Evolutionary conservation across 2,888 invertebrate species (phyloP).

Genomic region (Dasysyrphus albostriatus): DNA sequence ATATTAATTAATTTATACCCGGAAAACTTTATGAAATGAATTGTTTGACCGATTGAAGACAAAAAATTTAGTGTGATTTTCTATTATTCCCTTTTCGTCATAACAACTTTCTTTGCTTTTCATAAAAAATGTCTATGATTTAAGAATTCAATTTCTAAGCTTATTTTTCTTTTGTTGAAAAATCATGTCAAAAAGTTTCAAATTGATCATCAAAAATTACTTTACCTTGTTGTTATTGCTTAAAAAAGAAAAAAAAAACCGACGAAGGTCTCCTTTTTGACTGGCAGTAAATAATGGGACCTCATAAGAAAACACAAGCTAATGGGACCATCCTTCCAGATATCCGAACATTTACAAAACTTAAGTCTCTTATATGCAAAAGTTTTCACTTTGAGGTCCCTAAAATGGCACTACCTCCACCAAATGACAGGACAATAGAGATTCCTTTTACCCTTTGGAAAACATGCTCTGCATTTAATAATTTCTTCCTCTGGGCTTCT

Average conservation of each 20-base stretch:
- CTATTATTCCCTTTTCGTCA: too few relatives aligned
- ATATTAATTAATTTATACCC: too few relatives aligned
- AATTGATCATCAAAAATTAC: not conserved
- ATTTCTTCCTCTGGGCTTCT: constrained; percentile 23
- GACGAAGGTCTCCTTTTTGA: constrained; percentile 9
- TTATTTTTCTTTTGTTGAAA: not conserved
- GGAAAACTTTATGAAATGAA: too few relatives aligned
- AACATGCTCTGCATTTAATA: constrained; percentile 59
- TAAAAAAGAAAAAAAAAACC: not conserved
- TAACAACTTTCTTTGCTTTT: too few relatives aligned
- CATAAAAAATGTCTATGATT: too few relatives aligned
- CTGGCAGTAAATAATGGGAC: constrained; percentile 62
- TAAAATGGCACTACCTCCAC: constrained; percentile 62
- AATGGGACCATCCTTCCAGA: constrained; percentile 10
- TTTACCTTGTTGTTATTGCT: not conserved
- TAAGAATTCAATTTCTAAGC: too few relatives aligned
- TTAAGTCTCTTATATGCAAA: constrained; percentile 5
- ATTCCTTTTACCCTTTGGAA: constrained; percentile 33
- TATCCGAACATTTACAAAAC: constrained; percentile 11
- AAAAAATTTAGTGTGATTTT: too few relatives aligned
- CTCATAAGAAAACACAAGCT: constrained; percentile 40
- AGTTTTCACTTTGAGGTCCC: constrained; percentile 65
- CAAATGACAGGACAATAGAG: constrained; percentile 69
- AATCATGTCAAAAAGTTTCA: not conserved
- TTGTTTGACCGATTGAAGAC: too few relatives aligned